These are phyloP conservation scores for Mungos mungo DNA, from an alignment of 2,113 vertebrate species.

Conservation along the genomic window DNA sequence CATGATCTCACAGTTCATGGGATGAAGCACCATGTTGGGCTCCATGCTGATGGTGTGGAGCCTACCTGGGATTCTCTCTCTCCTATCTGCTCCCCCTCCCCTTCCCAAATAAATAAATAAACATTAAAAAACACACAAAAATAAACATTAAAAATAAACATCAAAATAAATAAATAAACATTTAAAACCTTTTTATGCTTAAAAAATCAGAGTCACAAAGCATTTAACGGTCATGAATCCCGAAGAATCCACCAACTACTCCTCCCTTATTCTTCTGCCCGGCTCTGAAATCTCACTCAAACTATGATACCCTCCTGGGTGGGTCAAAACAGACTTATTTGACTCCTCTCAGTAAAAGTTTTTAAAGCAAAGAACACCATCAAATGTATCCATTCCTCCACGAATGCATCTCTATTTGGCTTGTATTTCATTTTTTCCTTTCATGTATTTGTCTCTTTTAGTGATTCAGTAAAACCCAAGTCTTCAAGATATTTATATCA, in stretches of 20 bases:
- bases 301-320: neutral
- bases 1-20: too few relatives aligned
- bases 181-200: neutral
- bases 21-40: too few relatives aligned
- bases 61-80: too few relatives aligned
- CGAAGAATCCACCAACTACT: neutral
- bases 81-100: too few relatives aligned
- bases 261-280: neutral
- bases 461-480: neutral
- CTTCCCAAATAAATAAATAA: too few relatives aligned
- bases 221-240: neutral
- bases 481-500: neutral
- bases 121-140: neutral
- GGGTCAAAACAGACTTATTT: neutral
- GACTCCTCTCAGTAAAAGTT: neutral
- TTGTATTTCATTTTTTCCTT: constrained; percentile 2
- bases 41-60: too few relatives aligned
- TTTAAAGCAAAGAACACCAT: neutral
- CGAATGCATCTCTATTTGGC: neutral
- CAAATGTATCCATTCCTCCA: neutral
- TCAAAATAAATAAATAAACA: too few relatives aligned
- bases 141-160: too few relatives aligned
- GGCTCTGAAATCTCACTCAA: neutral
- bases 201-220: neutral
- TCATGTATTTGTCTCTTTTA: neutral